These are phyloP conservation scores for Hyalella azteca DNA, from an alignment of 2,888 invertebrate species.

Conservation along the genomic window DNA sequence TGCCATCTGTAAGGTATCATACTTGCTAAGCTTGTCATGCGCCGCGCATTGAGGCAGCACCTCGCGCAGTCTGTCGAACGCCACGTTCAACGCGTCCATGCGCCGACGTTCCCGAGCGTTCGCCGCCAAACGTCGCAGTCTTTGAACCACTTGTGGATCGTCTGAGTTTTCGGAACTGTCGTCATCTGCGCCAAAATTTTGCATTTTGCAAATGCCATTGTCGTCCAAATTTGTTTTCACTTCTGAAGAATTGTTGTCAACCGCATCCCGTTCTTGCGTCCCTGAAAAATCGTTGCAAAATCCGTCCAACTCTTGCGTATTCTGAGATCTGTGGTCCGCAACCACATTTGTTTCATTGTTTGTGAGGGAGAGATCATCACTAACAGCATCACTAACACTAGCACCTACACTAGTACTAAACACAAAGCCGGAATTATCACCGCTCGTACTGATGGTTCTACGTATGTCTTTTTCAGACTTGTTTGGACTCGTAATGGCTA, in stretches of 20 bases:
- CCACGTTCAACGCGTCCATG: slow-evolving; percentile 38
- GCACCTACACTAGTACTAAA: too few relatives aligned
- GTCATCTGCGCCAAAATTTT: neutral
- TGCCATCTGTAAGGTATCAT: slow-evolving; percentile 28
- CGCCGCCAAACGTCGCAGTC: slow-evolving; percentile 25
- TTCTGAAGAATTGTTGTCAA: neutral
- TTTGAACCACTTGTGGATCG: neutral
- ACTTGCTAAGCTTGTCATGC: slow-evolving; percentile 19
- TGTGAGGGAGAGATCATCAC: too few relatives aligned
- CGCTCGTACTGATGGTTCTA: too few relatives aligned
- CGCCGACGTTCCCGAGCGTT: slow-evolving; percentile 27
- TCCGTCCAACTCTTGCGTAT: neutral
- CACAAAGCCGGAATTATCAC: too few relatives aligned
- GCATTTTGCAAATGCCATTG: neutral
- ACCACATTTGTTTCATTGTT: neutral
- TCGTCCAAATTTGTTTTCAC: neutral
- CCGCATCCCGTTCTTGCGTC: neutral
- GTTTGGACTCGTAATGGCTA: too few relatives aligned
- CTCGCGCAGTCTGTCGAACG: slow-evolving; percentile 16
- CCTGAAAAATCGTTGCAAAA: neutral
- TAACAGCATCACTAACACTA: too few relatives aligned
- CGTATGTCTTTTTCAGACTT: too few relatives aligned
- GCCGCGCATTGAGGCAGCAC: slow-evolving; percentile 26
- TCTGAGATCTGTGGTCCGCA: neutral
- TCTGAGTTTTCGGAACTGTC: neutral